Evolutionary conservation across 2,797 vertebrate genomes (phyloP).

Genomic region (Hydrophis major): DNA sequence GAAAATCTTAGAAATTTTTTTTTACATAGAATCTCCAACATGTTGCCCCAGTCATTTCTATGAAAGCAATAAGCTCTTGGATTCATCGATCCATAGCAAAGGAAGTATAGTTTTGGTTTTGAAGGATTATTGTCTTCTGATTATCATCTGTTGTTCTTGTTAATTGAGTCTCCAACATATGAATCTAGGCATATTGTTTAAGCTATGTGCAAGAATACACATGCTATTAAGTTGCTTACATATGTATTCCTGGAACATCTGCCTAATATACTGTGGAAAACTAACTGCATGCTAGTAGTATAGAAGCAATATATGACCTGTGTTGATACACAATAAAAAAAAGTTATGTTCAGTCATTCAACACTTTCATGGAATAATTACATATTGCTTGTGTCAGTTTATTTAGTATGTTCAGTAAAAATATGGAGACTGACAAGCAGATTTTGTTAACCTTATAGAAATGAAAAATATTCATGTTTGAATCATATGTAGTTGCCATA

Average conservation of each 20-base stretch:
- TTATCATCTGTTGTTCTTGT: background rate
- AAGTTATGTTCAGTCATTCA: constrained; percentile 12
- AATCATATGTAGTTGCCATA: background rate
- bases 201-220: background rate
- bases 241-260: background rate
- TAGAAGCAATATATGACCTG: background rate
- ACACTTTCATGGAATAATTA: constrained; percentile 6
- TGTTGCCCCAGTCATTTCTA: background rate
- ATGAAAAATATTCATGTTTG: constrained; percentile 5
- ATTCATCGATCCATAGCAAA: background rate
- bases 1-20: background rate
- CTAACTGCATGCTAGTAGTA: background rate
- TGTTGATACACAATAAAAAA: background rate
- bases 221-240: background rate
- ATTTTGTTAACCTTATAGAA: constrained; percentile 43
- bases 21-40: background rate
- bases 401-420: constrained; percentile 13
- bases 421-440: constrained; percentile 26
- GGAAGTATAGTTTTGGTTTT: background rate
- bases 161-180: background rate
- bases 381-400: background rate
- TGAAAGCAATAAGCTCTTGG: background rate
- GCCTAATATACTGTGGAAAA: background rate
- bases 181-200: background rate
- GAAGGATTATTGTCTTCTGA: background rate